Percentiles rank a stretch among this genome's conserved stretches.
phyloP scores from a whole-genome alignment of 1,140 invertebrate species.

The Calliphora vicina region DNA sequence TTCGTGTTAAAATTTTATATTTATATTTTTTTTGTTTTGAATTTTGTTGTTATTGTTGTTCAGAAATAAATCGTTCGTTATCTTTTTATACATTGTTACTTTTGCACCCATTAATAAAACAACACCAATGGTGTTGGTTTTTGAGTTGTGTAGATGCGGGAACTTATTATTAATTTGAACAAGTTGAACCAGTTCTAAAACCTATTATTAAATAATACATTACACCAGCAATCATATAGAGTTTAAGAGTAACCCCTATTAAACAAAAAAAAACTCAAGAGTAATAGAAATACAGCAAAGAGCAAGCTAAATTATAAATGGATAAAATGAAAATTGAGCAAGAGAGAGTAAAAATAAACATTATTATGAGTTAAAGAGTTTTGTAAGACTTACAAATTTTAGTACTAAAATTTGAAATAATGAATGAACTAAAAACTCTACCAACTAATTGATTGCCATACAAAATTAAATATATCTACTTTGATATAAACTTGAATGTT shows the following conservation, averaged over 20 bases:
- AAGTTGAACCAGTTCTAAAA: slow-evolving; percentile 33
- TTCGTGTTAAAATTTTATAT: too few relatives aligned
- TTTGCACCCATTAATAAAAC: slow-evolving; percentile 26
- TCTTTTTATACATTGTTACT: background rate
- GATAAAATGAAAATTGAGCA: background rate
- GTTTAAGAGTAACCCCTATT: background rate
- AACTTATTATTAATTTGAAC: slow-evolving; percentile 34
- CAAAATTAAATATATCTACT: too few relatives aligned
- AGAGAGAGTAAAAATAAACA: too few relatives aligned
- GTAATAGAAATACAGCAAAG: background rate
- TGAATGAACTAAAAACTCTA: background rate
- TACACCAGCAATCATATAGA: background rate
- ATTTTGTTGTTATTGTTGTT: too few relatives aligned
- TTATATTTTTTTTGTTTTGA: too few relatives aligned
- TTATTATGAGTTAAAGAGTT: too few relatives aligned
- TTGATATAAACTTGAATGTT: background rate
- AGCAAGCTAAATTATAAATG: too few relatives aligned
- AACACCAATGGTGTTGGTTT: slow-evolving; percentile 27
- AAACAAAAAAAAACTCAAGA: background rate
- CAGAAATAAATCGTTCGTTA: too few relatives aligned
- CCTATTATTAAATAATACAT: slow-evolving; percentile 28
- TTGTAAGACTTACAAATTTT: too few relatives aligned
- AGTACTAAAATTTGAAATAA: background rate
- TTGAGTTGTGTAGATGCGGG: background rate
- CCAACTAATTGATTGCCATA: too few relatives aligned